These are phyloP conservation scores for Catalaphyllia jardinei DNA, from an alignment of 64 coral and sea anemone genomes.

Conservation along the genomic window DNA sequence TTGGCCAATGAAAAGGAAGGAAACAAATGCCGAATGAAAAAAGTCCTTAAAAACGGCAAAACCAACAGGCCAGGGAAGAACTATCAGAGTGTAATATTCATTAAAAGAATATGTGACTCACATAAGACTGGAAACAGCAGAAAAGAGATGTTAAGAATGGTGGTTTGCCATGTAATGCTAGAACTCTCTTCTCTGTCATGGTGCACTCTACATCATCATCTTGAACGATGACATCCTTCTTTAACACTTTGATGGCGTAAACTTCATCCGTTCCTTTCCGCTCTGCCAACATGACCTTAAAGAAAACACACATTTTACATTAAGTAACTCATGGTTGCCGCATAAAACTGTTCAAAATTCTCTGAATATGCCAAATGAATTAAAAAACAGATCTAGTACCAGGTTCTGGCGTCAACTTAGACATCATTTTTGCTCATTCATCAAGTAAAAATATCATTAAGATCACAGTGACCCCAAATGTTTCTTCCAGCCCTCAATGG, in stretches of 20 bases:
- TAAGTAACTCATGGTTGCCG: neutral
- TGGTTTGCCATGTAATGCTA: slow-evolving; percentile 81
- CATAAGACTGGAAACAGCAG: slow-evolving; percentile 95
- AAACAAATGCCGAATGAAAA: no score
- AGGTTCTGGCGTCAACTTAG: no score
- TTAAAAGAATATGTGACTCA: neutral
- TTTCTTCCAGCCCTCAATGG: no score
- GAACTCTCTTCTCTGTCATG: slow-evolving; percentile 97
- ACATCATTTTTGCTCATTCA: no score
- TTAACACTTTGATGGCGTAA: slow-evolving; percentile 97
- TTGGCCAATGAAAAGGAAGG: no score
- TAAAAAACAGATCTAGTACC: no score
- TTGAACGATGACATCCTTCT: slow-evolving; percentile 98
- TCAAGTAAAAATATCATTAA: no score
- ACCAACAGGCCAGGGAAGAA: no score
- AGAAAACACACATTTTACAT: neutral
- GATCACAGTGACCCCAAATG: no score
- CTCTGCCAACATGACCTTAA: slow-evolving; percentile 95
- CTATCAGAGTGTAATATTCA: no score
- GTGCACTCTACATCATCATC: slow-evolving; percentile 98
- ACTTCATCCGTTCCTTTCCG: slow-evolving; percentile 87
- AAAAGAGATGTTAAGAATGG: slow-evolving; percentile 94
- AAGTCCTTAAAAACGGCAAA: no score
- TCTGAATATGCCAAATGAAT: no score
- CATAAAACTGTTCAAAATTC: neutral